These are phyloP conservation scores for Dinomys branickii DNA, from an alignment of 2,113 vertebrate species.

Conservation along the genomic window DNA sequence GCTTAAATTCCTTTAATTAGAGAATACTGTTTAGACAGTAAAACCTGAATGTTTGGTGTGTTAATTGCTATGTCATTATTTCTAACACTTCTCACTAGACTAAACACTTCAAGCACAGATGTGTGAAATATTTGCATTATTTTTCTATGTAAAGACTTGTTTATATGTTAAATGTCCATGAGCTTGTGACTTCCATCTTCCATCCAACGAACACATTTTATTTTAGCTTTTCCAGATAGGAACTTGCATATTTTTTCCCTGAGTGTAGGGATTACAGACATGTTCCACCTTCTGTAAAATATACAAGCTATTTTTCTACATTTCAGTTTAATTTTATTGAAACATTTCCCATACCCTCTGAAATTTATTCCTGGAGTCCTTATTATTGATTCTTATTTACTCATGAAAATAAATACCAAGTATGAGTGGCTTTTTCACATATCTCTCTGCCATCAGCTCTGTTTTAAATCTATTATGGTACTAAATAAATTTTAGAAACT, in stretches of 20 bases:
- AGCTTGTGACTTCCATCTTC: background rate
- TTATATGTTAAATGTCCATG: background rate
- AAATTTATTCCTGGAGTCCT: background rate
- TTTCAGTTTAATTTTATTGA: conserved; percentile 1
- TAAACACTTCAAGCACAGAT: background rate
- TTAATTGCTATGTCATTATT: background rate
- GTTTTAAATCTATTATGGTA: background rate
- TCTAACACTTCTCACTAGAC: background rate
- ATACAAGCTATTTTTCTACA: background rate
- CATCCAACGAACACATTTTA: background rate
- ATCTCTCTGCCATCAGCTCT: background rate
- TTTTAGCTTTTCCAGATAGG: background rate
- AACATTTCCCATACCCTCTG: background rate
- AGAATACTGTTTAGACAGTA: background rate
- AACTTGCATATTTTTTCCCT: background rate
- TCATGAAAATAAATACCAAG: background rate
- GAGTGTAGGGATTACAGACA: background rate
- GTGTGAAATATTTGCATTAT: background rate
- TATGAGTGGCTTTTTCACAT: background rate
- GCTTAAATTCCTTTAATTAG: background rate
- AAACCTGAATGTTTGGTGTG: background rate
- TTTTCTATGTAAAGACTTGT: background rate
- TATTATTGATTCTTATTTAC: background rate
- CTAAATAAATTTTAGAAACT: background rate
- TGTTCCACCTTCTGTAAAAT: background rate